A percentile compares a stretch with the other conserved stretches of the same genome.
Evolutionary conservation across 2,113 vertebrate species (phyloP).

Genomic region (Propithecus coquereli): DNA sequence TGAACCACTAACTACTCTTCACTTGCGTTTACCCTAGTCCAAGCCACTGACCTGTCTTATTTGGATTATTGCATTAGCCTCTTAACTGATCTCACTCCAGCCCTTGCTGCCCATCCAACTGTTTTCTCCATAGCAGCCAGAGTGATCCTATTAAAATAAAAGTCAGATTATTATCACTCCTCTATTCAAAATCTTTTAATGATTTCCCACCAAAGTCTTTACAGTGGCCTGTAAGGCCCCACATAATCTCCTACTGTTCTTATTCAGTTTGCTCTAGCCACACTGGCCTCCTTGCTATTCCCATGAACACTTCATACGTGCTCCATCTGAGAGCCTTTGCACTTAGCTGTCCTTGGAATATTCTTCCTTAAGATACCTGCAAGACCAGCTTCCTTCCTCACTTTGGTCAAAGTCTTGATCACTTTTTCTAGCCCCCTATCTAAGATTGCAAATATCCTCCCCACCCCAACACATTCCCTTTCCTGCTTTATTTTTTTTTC

Average conservation of each 20-base stretch:
- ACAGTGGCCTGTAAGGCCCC: neutral
- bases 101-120: neutral
- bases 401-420: neutral
- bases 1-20: neutral
- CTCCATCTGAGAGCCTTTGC: neutral
- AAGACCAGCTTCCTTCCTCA: neutral
- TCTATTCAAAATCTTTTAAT: neutral
- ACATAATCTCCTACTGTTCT: neutral
- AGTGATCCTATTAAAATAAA: constrained; percentile 5
- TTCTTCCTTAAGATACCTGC: neutral
- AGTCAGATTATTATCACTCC: neutral
- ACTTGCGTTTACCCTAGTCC: neutral
- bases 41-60: neutral
- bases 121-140: neutral
- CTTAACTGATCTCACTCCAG: neutral
- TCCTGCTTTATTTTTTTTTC: constrained; percentile 5
- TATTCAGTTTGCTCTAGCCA: neutral
- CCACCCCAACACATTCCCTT: neutral
- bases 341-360: neutral
- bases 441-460: neutral
- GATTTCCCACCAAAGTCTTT: neutral
- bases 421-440: neutral
- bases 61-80: neutral
- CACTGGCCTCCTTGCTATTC: neutral
- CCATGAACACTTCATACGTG: neutral